A percentile compares a stretch with the other conserved stretches of the same genome.
Evolutionary conservation across 1,140 invertebrate genomes (phyloP).

Genomic region (Coelopa frigida): DNA sequence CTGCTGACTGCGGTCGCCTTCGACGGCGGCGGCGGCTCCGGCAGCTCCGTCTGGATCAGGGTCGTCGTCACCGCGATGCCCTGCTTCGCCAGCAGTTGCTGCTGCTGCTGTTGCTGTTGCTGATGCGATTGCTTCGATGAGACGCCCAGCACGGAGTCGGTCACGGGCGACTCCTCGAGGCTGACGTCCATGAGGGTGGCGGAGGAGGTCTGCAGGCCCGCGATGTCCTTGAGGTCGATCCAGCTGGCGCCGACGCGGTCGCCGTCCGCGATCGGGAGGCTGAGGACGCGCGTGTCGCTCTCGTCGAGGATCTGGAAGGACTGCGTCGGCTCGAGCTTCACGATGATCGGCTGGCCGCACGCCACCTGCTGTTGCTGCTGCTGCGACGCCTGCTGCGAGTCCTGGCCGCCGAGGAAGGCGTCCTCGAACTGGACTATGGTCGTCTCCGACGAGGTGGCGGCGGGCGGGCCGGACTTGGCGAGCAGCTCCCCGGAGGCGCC

Average conservation of each 20-base stretch:
- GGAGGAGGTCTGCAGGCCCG: conserved; percentile 27
- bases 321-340: conserved; percentile 40
- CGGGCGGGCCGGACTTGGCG: conserved; percentile 2
- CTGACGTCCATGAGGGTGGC: conserved; percentile 36
- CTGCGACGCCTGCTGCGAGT: conserved; percentile 6
- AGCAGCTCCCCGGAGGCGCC: conserved; percentile 3
- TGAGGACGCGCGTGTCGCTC: conserved; percentile 34
- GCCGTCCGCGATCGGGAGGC: conserved; percentile 31
- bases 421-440: background rate
- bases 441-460: conserved; percentile 14
- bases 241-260: conserved; percentile 39
- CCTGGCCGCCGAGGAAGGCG: background rate
- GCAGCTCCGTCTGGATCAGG: background rate
- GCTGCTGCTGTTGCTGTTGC: conserved; percentile 15
- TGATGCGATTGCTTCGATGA: conserved; percentile 12
- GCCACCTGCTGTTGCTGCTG: conserved; percentile 5
- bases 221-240: conserved; percentile 42
- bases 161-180: conserved; percentile 23
- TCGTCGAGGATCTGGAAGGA: conserved; percentile 39
- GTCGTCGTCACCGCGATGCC: conserved; percentile 1
- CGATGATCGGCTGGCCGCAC: conserved; percentile 35
- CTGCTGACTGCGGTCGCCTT: background rate
- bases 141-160: conserved; percentile 9
- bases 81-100: conserved; percentile 8
- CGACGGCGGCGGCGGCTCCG: conserved; percentile 11